Percentiles rank a stretch among this genome's conserved stretches.
Evolutionary conservation across 2,113 vertebrate genomes (phyloP).

Genomic region (Poeciliopsis retropinna): DNA sequence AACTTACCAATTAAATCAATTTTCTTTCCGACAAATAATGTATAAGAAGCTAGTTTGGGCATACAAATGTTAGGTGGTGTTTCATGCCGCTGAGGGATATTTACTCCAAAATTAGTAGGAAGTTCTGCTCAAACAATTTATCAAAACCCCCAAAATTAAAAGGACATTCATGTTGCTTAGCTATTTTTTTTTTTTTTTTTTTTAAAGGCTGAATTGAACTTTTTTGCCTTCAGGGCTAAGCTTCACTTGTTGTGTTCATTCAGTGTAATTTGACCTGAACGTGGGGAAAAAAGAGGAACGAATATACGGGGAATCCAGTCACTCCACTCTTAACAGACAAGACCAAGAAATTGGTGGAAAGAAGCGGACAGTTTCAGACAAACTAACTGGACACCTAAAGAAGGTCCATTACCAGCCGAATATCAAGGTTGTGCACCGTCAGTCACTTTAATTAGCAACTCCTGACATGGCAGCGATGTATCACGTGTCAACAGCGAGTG

Average conservation of each 20-base stretch:
- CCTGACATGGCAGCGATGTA: conserved; percentile 53
- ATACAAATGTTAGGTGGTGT: too few relatives aligned
- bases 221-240: background rate
- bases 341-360: conserved; percentile 2
- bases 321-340: background rate
- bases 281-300: background rate
- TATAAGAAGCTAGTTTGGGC: too few relatives aligned
- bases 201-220: too few relatives aligned
- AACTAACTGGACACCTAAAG: conserved; percentile 26
- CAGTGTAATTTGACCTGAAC: conserved; percentile 1
- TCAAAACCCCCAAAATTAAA: too few relatives aligned
- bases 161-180: too few relatives aligned
- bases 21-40: too few relatives aligned
- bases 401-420: conserved; percentile 45
- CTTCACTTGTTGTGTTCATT: background rate
- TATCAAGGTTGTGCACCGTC: conserved; percentile 60
- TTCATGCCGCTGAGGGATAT: too few relatives aligned
- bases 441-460: conserved; percentile 79
- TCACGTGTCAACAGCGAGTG: conserved; percentile 59
- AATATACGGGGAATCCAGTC: background rate
- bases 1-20: too few relatives aligned
- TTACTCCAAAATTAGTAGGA: too few relatives aligned
- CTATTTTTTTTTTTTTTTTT: too few relatives aligned
- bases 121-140: too few relatives aligned
- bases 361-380: background rate